Evolutionary conservation across 2,888 invertebrate species (phyloP).

Genomic region (Catonia carolina): DNA sequence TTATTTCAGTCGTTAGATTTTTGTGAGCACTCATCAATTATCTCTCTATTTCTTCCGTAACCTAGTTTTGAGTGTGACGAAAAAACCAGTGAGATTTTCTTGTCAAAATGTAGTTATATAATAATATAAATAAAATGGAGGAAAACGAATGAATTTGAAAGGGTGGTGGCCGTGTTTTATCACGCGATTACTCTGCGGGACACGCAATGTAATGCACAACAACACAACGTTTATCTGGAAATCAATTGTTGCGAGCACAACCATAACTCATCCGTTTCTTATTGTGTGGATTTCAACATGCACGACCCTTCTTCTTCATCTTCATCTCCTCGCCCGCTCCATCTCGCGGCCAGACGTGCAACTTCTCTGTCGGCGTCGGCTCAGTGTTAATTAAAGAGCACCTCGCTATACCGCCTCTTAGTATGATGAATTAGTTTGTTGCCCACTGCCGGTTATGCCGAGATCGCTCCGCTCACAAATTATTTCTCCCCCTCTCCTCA

Average conservation of each 20-base stretch:
- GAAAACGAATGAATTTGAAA: not conserved
- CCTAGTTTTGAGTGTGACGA: too few species aligned
- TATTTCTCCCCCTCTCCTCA: constrained; percentile 16
- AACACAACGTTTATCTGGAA: constrained; percentile 17
- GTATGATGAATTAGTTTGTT: constrained; percentile 27
- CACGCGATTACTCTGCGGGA: not conserved
- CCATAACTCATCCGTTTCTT: constrained; percentile 6
- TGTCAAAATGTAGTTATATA: too few species aligned
- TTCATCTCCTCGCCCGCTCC: not conserved
- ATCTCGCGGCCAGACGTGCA: constrained; percentile 4
- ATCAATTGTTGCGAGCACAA: constrained; percentile 15
- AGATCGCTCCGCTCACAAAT: constrained; percentile 18
- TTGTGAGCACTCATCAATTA: too few species aligned
- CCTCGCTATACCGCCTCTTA: constrained; percentile 20
- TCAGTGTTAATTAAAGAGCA: constrained; percentile 21
- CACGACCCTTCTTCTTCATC: not conserved
- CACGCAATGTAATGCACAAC: constrained; percentile 8
- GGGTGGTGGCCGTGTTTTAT: not conserved
- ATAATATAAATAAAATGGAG: not conserved
- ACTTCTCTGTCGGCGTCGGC: constrained; percentile 19
- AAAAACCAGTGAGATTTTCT: too few species aligned
- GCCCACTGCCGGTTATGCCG: constrained; percentile 18
- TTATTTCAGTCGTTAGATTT: too few species aligned
- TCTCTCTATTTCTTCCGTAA: too few species aligned
- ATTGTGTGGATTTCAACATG: too few species aligned